Evolutionary conservation across 2,797 vertebrate species (phyloP).

Genomic region (Crypturellus tataupa): DNA sequence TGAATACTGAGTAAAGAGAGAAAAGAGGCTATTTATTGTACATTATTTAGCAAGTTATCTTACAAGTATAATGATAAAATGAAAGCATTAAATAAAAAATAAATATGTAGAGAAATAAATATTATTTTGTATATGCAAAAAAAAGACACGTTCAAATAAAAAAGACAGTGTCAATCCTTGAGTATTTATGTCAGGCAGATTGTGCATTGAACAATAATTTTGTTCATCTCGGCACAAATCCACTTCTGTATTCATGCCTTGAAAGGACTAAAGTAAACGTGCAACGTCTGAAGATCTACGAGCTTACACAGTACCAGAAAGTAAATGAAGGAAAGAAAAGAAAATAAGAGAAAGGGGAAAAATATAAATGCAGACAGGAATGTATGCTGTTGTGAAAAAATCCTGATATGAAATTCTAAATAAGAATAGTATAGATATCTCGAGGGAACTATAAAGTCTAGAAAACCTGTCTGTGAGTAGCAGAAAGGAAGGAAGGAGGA

Average conservation of each 20-base stretch:
- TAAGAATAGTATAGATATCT: background rate
- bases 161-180: background rate
- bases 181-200: background rate
- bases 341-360: background rate
- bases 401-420: background rate
- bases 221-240: background rate
- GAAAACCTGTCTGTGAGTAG: background rate
- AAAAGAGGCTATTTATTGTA: background rate
- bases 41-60: background rate
- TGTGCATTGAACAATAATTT: background rate
- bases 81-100: background rate
- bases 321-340: background rate
- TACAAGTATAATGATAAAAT: background rate
- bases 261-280: background rate
- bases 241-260: background rate
- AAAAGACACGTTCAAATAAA: background rate
- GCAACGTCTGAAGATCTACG: background rate
- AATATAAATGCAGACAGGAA: background rate
- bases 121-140: background rate
- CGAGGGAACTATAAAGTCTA: background rate
- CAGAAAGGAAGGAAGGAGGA: background rate
- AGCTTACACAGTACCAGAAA: background rate
- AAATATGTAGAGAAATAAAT: background rate
- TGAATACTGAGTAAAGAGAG: no score
- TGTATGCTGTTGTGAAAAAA: background rate